Base-by-base conservation (phyloP, 1,140 invertebrate species). In the Sesamia nonagrioides region DNA sequence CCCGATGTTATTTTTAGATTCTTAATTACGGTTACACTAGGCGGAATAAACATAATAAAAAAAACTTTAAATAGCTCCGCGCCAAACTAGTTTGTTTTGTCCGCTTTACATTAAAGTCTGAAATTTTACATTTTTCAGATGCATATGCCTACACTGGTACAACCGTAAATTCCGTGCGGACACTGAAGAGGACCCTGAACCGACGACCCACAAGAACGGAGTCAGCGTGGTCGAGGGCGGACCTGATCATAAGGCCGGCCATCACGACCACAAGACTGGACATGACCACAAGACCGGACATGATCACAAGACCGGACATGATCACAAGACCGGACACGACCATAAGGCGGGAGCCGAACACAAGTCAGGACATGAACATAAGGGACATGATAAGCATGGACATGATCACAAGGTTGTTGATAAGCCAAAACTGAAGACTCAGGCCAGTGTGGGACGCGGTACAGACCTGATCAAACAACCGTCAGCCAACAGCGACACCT, bases 81-180 rank as follows among this genome's bases (percentile, higher is more conserved):
- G 27, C 27, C 6, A 0, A 61, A 61, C 33, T 4, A 50, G 15
- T n/a, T n/a, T n/a, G 0, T 4, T 50, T n/a, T 50, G 13, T 50
- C 15, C 13, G 52, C 7, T 27, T 3, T 2, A 45, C 0, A 18
- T 52, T 50, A 27, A 58, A 58, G 1, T 42, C 6, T 15, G 13
- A 5, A 18, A 21, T 66, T n/a, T 2, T 35, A 27, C 17, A 8
- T 4, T 21, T 90, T 91, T 15, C 89, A 94, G 93, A 76, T 94
- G 91, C 80, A 66, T 91, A 35, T 94, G 92, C 74, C 85, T 93
- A 8, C 91, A 95, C 76, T 94, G 91, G 89, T 92, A 86, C 80
- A 92, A 91, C 81, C 77, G 88, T 13, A 91, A 88, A 37, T 91
- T 85, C 73, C 84, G 86, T 8, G 85, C 89, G 48, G 92, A 93